These are phyloP conservation scores for Eupithecia subumbrata DNA, from an alignment of 2,888 invertebrate genomes.

Conservation along the genomic window DNA sequence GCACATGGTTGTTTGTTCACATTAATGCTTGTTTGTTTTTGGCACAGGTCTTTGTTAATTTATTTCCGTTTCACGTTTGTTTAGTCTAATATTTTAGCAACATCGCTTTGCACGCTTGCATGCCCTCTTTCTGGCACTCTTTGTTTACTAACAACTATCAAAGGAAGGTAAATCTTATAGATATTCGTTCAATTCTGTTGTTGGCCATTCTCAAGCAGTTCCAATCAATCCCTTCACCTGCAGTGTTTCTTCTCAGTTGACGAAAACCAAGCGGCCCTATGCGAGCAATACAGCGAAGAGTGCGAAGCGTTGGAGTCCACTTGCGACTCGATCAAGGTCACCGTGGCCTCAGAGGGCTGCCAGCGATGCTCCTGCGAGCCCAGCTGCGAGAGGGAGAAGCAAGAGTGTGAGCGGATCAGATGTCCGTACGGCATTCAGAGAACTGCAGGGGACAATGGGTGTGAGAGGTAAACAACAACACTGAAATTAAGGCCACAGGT, in stretches of 20 bases:
- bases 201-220: background rate
- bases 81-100: conserved; percentile 8
- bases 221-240: background rate
- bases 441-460: conserved; percentile 55
- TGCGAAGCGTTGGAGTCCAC: conserved; percentile 82
- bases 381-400: conserved; percentile 83
- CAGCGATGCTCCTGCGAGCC: conserved; percentile 84
- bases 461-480: conserved; percentile 57
- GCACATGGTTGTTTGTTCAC: background rate
- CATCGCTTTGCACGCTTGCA: conserved; percentile 48
- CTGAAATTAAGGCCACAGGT: background rate
- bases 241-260: conserved; percentile 28
- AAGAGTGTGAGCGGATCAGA: conserved; percentile 86
- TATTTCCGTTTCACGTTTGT: conserved; percentile 11
- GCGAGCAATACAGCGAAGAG: conserved; percentile 84
- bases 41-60: background rate
- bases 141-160: conserved; percentile 3
- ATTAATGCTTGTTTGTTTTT: background rate
- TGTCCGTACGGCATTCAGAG: conserved; percentile 89
- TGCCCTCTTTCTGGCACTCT: conserved; percentile 42
- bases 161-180: background rate
- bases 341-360: conserved; percentile 81
- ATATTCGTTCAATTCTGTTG: background rate
- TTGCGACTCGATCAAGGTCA: conserved; percentile 89
- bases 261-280: conserved; percentile 65